Percentiles rank a stretch among this genome's conserved stretches.
Evolutionary conservation across 2,797 vertebrate genomes (phyloP).

Genomic region (Nannoperca obscura): DNA sequence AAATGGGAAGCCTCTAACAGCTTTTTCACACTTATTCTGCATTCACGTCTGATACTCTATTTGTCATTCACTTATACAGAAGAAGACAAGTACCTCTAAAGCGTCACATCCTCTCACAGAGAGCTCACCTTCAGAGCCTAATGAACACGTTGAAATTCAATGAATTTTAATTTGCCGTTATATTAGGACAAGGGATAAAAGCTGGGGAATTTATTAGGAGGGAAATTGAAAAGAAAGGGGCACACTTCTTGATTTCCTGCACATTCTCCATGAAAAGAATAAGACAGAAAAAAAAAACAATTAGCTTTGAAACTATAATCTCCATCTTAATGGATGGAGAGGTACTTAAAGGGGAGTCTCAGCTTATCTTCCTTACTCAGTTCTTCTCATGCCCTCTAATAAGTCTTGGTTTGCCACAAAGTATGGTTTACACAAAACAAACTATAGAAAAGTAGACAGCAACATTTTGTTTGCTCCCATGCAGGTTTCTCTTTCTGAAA

Average conservation of each 20-base stretch:
- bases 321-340: conserved; percentile 71
- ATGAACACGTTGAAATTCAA: conserved; percentile 84
- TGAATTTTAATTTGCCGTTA: conserved; percentile 85
- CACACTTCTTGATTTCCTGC: conserved; percentile 67
- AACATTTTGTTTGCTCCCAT: conserved; percentile 39
- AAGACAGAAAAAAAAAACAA: conserved; percentile 70
- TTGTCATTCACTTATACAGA: conserved; percentile 64
- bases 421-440: conserved; percentile 33
- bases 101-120: conserved; percentile 62
- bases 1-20: conserved; percentile 13
- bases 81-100: conserved; percentile 68
- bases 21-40: conserved; percentile 21
- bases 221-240: conserved; percentile 78
- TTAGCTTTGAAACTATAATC: conserved; percentile 78
- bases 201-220: conserved; percentile 75
- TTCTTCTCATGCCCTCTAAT: conserved; percentile 55
- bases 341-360: conserved; percentile 69
- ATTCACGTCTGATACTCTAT: conserved; percentile 51
- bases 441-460: conserved; percentile 38
- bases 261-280: conserved; percentile 63
- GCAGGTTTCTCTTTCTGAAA: conserved; percentile 43
- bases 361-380: conserved; percentile 61
- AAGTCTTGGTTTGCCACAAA: conserved; percentile 40
- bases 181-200: conserved; percentile 77
- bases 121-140: conserved; percentile 81